phyloP scores from a whole-genome alignment of 2,888 invertebrate species.

The Caradrina kadenii region DNA sequence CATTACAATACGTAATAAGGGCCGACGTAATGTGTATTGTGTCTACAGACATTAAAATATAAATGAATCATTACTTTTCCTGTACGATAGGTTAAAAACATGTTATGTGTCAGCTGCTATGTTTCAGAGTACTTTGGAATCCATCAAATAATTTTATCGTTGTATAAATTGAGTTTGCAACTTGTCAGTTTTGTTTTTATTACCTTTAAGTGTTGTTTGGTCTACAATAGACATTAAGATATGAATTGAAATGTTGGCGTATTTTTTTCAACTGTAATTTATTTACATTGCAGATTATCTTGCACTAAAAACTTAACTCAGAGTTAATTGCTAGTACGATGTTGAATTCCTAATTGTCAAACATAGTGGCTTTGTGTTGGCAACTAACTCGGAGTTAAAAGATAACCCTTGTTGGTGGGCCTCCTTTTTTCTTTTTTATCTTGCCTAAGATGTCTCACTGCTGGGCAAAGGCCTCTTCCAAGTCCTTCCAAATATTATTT shows the following conservation, averaged over 20 bases:
- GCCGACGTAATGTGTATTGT: slow-evolving; percentile 20
- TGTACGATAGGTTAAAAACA: slow-evolving; percentile 32
- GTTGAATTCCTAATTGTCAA: no score
- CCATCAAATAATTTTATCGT: slow-evolving; percentile 34
- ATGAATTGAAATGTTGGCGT: slow-evolving; percentile 12
- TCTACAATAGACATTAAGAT: background rate
- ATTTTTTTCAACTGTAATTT: background rate
- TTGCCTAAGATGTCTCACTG: no score
- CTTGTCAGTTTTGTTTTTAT: slow-evolving; percentile 15
- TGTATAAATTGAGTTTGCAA: slow-evolving; percentile 6
- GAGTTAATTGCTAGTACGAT: no score
- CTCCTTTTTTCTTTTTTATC: no score
- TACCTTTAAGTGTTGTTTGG: background rate
- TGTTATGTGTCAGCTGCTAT: slow-evolving; percentile 34
- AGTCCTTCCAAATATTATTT: no score
- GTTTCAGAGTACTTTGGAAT: slow-evolving; percentile 9
- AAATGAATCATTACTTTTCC: slow-evolving; percentile 52
- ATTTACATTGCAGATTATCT: background rate
- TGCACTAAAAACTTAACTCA: no score
- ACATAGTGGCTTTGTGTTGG: no score
- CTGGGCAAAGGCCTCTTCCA: no score
- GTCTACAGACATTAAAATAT: slow-evolving; percentile 40
- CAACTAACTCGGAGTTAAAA: no score
- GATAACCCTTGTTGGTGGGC: no score
- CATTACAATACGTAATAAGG: slow-evolving; percentile 54